phyloP scores from a whole-genome alignment of 2,888 invertebrate genomes.

The Drosophila paracracens region DNA sequence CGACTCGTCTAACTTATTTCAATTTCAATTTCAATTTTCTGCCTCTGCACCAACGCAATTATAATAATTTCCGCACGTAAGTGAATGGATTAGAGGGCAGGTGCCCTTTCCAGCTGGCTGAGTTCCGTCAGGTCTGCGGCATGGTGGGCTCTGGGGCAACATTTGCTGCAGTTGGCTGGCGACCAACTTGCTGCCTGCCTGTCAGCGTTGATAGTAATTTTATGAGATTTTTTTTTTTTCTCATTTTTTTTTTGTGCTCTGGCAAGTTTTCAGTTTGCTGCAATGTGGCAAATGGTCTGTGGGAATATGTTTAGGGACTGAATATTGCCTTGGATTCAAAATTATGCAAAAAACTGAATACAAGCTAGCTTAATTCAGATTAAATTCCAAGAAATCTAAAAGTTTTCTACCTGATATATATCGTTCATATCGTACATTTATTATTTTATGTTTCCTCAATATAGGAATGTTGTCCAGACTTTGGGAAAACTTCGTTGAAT shows the following conservation, averaged over 20 bases:
- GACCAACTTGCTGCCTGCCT: constrained; percentile 61
- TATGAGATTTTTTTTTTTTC: constrained; percentile 23
- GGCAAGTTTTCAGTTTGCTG: constrained; percentile 15
- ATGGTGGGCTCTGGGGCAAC: constrained; percentile 22
- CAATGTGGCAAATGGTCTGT: constrained; percentile 33
- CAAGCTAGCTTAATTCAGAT: not conserved
- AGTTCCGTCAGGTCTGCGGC: constrained; percentile 9
- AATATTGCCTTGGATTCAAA: constrained; percentile 1
- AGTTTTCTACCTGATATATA: no score
- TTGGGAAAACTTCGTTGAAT: constrained; percentile 8
- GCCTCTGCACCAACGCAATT: constrained; percentile 80
- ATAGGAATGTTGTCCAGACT: not conserved
- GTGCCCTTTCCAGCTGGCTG: constrained; percentile 35
- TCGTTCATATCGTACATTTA: not conserved
- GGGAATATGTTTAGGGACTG: constrained; percentile 13
- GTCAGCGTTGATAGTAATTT: constrained; percentile 64
- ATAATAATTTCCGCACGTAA: constrained; percentile 76
- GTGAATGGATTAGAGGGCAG: constrained; percentile 71
- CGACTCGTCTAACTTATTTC: constrained; percentile 64
- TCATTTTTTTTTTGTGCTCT: not conserved
- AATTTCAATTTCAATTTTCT: constrained; percentile 81
- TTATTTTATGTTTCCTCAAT: constrained; percentile 1
- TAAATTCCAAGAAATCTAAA: not conserved
- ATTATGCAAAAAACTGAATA: constrained; percentile 1
- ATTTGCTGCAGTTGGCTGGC: constrained; percentile 62